Conservation (phyloP, 2,888 invertebrate genomes). For the Erebia aethiops region DNA sequence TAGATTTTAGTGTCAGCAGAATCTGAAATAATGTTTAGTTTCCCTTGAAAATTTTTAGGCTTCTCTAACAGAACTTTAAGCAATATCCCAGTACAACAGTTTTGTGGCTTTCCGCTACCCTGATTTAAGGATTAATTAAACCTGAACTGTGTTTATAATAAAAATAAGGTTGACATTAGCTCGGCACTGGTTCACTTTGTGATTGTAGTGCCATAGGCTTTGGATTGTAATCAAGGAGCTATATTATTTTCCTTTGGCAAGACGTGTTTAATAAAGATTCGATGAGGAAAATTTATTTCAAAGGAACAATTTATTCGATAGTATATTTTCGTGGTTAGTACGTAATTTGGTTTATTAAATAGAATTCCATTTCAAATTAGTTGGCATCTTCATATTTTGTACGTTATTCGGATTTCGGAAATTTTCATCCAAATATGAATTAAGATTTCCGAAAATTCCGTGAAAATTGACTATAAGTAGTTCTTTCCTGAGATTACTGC, state of each 20-base stretch:
- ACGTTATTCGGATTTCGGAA: neutral
- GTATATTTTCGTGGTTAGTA: neutral
- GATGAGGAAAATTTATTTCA: slow-evolving; percentile 5
- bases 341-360: neutral
- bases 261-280: slow-evolving; percentile 20
- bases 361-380: neutral
- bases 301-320: slow-evolving; percentile 4
- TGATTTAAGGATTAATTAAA: slow-evolving; percentile 22
- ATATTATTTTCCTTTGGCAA: slow-evolving; percentile 19
- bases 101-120: slow-evolving; percentile 33
- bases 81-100: slow-evolving; percentile 42
- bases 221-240: slow-evolving; percentile 21
- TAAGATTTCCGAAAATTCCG: no score
- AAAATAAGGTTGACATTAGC: slow-evolving; percentile 13
- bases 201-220: slow-evolving; percentile 20
- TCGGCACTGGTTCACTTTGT: slow-evolving; percentile 7
- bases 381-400: neutral
- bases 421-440: no score
- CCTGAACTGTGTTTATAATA: slow-evolving; percentile 3
- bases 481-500: no score
- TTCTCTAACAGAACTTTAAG: slow-evolving; percentile 44
- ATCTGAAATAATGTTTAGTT: slow-evolving; percentile 29
- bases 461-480: no score
- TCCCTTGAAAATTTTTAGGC: slow-evolving; percentile 47
- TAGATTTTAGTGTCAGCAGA: slow-evolving; percentile 6